phyloP scores from a whole-genome alignment of 2,797 vertebrate species.

The Acanthiza pusilla region DNA sequence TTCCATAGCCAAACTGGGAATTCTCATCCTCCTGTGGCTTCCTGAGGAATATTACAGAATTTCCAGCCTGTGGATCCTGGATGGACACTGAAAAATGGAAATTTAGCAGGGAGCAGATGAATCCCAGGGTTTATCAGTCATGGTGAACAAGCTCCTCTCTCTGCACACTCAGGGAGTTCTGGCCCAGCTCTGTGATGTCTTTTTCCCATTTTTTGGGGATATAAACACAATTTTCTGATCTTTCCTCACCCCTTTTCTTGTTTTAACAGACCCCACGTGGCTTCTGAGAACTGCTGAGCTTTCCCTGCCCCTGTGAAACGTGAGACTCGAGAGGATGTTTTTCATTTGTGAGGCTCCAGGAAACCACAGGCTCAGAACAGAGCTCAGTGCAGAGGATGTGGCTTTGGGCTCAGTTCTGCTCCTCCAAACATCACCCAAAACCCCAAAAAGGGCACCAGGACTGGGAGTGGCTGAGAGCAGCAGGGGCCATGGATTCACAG shows the following conservation, averaged over 20 bases:
- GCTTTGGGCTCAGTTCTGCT: background rate
- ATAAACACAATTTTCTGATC: background rate
- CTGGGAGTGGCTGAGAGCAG: background rate
- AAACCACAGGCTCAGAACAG: background rate
- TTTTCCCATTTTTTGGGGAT: no score
- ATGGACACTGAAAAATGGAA: background rate
- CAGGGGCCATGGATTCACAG: background rate
- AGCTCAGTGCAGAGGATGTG: background rate
- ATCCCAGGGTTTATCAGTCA: background rate
- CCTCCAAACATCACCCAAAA: background rate
- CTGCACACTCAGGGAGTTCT: no score
- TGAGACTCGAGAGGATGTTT: background rate
- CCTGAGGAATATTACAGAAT: background rate
- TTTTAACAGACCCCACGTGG: background rate
- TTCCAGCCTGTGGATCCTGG: background rate
- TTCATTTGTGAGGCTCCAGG: background rate
- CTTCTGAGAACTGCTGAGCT: background rate
- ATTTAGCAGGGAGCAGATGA: background rate
- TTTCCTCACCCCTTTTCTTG: background rate
- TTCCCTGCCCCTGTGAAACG: background rate
- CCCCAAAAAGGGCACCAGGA: background rate
- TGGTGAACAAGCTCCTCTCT: background rate
- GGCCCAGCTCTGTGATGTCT: no score
- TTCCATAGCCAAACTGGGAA: slow-evolving; percentile 13
- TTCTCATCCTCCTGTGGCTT: background rate